phyloP scores from a whole-genome alignment of 2,797 vertebrate species.

The Semotilus atromaculatus region DNA sequence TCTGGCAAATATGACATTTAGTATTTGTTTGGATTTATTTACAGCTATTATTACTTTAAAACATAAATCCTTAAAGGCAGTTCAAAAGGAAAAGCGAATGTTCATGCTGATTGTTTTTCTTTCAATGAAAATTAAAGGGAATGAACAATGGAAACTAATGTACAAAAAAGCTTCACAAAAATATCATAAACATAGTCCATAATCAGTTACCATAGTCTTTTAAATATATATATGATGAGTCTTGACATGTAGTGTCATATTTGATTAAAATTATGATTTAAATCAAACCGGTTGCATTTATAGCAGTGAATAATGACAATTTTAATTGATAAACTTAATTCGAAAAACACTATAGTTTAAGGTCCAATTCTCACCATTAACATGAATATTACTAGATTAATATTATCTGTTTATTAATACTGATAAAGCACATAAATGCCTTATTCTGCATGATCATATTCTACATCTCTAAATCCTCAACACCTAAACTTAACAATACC shows the following conservation, averaged over 20 bases:
- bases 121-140: too few relatives aligned
- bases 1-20: not conserved
- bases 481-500: too few relatives aligned
- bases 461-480: too few relatives aligned
- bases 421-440: too few relatives aligned
- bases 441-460: too few relatives aligned
- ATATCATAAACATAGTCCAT: not conserved
- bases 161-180: not conserved
- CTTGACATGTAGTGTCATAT: not conserved
- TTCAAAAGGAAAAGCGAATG: too few relatives aligned
- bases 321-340: not conserved
- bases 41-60: not conserved
- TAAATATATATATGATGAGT: not conserved
- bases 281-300: not conserved
- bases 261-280: not conserved
- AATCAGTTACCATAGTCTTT: not conserved
- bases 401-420: too few relatives aligned
- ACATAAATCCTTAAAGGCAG: not conserved
- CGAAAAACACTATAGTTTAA: too few relatives aligned
- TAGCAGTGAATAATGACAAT: not conserved
- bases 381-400: too few relatives aligned
- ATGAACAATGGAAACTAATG: not conserved
- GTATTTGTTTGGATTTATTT: not conserved
- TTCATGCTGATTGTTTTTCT: too few relatives aligned
- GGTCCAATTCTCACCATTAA: too few relatives aligned